Percentiles rank a stretch among this genome's conserved stretches.
phyloP scores from a whole-genome alignment of 2,113 vertebrate genomes.

The Megaceryle torquata region DNA sequence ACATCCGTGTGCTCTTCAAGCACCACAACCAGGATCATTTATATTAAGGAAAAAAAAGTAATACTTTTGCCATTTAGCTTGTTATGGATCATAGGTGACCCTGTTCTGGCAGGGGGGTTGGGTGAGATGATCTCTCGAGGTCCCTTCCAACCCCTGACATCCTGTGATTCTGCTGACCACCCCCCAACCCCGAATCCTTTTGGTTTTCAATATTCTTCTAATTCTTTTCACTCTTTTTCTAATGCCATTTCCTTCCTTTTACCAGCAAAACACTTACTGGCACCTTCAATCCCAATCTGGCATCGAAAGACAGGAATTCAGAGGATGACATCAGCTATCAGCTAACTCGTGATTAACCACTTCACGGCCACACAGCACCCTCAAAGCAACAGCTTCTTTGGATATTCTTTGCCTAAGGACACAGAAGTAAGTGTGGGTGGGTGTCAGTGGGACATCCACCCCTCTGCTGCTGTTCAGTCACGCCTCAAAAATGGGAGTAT shows the following conservation, averaged over 20 bases:
- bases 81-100: neutral
- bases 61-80: neutral
- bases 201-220: neutral
- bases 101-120: too few relatives aligned
- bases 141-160: too few relatives aligned
- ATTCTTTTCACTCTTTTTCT: neutral
- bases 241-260: neutral
- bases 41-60: neutral
- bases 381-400: neutral
- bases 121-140: too few relatives aligned
- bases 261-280: neutral
- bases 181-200: too few relatives aligned
- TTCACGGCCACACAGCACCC: neutral
- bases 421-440: neutral
- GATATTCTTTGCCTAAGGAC: too few relatives aligned
- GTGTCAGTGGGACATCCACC: neutral
- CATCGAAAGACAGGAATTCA: neutral
- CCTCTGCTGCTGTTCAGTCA: neutral
- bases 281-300: neutral
- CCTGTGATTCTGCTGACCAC: too few relatives aligned
- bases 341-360: neutral
- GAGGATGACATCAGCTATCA: neutral
- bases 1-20: neutral
- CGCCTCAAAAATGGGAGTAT: fast-evolving
- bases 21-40: neutral